Evolutionary conservation across 1,140 invertebrate genomes (phyloP).

Genomic region (Saccostrea cuccullata): DNA sequence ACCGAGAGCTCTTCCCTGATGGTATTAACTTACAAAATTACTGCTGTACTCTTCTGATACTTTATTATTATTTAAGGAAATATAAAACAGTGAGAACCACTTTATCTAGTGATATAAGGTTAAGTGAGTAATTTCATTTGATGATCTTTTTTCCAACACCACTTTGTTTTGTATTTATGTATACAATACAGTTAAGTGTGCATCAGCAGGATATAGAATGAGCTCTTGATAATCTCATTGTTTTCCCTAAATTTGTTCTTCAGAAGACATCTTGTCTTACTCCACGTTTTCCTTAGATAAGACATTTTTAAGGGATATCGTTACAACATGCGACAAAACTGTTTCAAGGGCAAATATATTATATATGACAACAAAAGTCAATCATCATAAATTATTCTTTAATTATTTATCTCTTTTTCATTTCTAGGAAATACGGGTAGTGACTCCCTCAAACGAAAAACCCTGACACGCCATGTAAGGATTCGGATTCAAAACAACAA

Average conservation of each 20-base stretch:
- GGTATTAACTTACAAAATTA: neutral
- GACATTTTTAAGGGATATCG: too few species aligned
- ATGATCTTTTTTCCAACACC: neutral
- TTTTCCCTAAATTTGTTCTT: neutral
- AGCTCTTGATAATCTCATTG: neutral
- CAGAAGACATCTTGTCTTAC: neutral
- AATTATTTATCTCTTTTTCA: too few species aligned
- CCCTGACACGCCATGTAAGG: neutral
- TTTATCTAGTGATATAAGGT: conserved; percentile 4
- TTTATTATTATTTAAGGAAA: neutral
- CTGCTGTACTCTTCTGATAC: neutral
- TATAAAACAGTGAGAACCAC: conserved; percentile 1
- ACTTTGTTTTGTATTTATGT: neutral
- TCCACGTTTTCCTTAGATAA: neutral
- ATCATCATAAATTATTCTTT: neutral
- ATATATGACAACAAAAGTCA: neutral
- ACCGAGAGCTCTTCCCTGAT: neutral
- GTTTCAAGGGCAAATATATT: neutral
- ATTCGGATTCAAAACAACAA: neutral
- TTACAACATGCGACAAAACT: too few species aligned
- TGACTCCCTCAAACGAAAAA: neutral
- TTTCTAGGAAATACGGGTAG: neutral
- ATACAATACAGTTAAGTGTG: neutral
- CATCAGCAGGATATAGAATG: neutral
- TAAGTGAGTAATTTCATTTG: neutral